These are phyloP conservation scores for Drosophila pachea DNA, from an alignment of 1,140 invertebrate genomes.

Conservation along the genomic window DNA sequence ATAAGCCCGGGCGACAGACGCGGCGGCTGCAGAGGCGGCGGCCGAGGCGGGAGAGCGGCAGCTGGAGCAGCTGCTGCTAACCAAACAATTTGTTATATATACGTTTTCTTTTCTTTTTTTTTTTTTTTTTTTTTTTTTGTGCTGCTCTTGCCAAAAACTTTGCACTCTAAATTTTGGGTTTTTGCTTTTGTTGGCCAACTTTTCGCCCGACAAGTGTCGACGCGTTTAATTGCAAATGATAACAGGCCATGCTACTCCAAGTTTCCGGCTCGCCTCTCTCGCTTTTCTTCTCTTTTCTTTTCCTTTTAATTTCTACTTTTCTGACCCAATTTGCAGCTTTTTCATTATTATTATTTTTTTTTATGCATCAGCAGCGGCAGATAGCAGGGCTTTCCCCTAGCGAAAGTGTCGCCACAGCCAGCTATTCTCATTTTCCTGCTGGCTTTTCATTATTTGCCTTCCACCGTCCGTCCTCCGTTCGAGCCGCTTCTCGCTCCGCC, in stretches of 20 bases:
- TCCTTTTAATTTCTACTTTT: conserved; percentile 51
- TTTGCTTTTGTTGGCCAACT: conserved; percentile 27
- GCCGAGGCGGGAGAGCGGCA: not conserved
- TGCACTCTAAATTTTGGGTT: conserved; percentile 23
- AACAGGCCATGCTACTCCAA: conserved; percentile 53
- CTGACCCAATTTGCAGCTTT: conserved; percentile 67
- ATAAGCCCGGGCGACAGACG: conserved; percentile 13
- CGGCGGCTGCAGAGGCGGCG: not conserved
- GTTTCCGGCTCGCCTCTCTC: conserved; percentile 36
- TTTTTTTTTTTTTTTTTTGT: no score
- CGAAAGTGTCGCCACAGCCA: conserved; percentile 60
- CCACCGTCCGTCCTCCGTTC: conserved; percentile 17
- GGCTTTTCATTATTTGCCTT: conserved; percentile 27
- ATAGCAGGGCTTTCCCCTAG: conserved; percentile 28
- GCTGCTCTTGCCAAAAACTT: conserved; percentile 38
- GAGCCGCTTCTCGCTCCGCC: conserved; percentile 6
- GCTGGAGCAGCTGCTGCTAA: conserved; percentile 37
- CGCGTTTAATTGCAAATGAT: conserved; percentile 72
- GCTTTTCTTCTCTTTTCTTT: conserved; percentile 24
- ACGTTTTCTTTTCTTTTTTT: no score
- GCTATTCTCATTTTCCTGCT: conserved; percentile 13
- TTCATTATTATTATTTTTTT: conserved; percentile 66
- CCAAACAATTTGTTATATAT: conserved; percentile 43
- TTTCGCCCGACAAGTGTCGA: conserved; percentile 60
- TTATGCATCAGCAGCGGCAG: conserved; percentile 33